Percentiles rank a stretch among this genome's conserved stretches.
phyloP scores from a whole-genome alignment of 2,797 vertebrate species.

The Potorous gilbertii region DNA sequence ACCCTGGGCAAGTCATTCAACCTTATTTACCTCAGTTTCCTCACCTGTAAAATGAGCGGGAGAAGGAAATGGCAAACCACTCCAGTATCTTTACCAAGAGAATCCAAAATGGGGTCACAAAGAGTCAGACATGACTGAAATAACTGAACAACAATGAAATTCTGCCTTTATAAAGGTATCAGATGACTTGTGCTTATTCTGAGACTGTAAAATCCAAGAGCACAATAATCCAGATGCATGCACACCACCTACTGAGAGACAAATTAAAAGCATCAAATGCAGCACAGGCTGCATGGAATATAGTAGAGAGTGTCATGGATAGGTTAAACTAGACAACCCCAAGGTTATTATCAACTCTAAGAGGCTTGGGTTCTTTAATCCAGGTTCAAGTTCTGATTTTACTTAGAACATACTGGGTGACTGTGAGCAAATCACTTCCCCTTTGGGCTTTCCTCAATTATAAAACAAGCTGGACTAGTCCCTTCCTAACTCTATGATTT shows the following conservation, averaged over 20 bases:
- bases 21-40: not conserved
- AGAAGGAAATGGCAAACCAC: not conserved
- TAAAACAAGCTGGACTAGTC: not conserved
- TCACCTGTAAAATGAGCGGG: not conserved
- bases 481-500: not conserved
- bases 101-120: not conserved
- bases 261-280: not conserved
- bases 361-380: not conserved
- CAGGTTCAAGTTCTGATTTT: not conserved
- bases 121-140: not conserved
- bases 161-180: not conserved
- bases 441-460: not conserved
- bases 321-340: not conserved
- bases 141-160: not conserved
- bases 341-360: not conserved
- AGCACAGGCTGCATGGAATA: not conserved
- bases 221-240: not conserved
- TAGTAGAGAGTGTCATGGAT: not conserved
- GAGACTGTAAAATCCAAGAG: not conserved
- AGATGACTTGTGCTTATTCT: not conserved
- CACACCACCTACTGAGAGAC: not conserved
- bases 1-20: not conserved
- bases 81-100: not conserved
- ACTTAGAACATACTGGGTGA: not conserved
- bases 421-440: not conserved